Conservation (phyloP, 1,140 invertebrate genomes). For the Neoseiulus cucumeris region DNA sequence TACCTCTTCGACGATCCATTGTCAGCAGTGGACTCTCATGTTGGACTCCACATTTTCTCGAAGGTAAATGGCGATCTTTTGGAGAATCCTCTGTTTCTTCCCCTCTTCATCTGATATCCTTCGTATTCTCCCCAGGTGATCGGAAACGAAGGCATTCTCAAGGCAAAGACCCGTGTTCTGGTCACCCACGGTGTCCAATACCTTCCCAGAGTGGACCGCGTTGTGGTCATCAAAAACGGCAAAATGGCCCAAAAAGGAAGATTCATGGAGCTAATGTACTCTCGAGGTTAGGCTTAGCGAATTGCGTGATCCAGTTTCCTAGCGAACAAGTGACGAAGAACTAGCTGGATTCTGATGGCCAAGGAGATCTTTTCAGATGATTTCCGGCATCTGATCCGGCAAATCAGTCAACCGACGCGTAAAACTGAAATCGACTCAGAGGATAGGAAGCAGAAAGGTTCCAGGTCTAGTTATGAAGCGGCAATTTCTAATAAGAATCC, state of each 20-base stretch:
- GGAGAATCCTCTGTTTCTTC: neutral
- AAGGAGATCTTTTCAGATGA: neutral
- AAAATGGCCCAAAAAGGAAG: constrained; percentile 59
- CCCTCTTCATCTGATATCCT: neutral
- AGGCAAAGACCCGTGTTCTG: constrained; percentile 45
- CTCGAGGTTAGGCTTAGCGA: constrained; percentile 21
- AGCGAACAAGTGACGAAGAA: neutral
- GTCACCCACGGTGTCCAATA: constrained; percentile 78
- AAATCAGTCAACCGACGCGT: constrained; percentile 7
- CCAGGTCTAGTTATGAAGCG: neutral
- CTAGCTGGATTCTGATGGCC: neutral
- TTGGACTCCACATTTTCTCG: constrained; percentile 60
- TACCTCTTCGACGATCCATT: constrained; percentile 87
- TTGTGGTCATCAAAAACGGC: constrained; percentile 61
- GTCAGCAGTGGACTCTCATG: constrained; percentile 80
- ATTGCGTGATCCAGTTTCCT: constrained; percentile 15
- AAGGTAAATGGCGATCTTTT: constrained; percentile 25
- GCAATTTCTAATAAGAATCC: neutral
- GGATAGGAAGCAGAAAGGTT: neutral
- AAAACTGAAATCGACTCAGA: neutral
- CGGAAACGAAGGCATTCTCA: neutral
- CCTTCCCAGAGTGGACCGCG: constrained; percentile 61
- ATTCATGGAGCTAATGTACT: constrained; percentile 51
- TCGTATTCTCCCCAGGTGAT: neutral
- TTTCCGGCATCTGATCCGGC: neutral